A percentile compares a stretch with the other conserved stretches of the same genome.
phyloP scores from a whole-genome alignment of 2,888 invertebrate species.

The Tachina grossa region DNA sequence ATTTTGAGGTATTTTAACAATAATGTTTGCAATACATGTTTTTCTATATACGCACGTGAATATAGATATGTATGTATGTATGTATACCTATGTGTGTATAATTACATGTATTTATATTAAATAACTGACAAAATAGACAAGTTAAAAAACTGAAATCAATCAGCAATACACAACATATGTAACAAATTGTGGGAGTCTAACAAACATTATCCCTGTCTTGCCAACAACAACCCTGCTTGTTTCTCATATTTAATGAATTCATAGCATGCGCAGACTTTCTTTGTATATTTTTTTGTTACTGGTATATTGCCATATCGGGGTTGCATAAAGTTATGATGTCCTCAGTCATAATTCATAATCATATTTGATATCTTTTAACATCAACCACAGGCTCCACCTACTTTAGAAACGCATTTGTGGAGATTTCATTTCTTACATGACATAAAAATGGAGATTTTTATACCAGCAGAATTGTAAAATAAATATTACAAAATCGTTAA shows the following conservation, averaged over 20 bases:
- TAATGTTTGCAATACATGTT: slow-evolving; percentile 75
- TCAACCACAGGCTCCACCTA: slow-evolving; percentile 65
- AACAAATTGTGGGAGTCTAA: slow-evolving; percentile 23
- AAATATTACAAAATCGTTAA: too few relatives aligned
- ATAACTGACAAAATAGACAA: slow-evolving; percentile 29
- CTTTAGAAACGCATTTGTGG: background rate
- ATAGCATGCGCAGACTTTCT: slow-evolving; percentile 66
- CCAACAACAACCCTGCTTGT: background rate
- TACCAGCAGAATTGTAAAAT: too few relatives aligned
- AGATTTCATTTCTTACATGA: background rate
- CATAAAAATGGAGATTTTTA: background rate
- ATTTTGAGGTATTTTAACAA: slow-evolving; percentile 78
- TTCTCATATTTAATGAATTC: slow-evolving; percentile 16
- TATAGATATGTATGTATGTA: background rate
- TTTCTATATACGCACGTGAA: background rate
- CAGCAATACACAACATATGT: slow-evolving; percentile 28
- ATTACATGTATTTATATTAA: slow-evolving; percentile 35
- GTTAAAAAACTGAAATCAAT: slow-evolving; percentile 49
- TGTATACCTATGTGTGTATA: too few relatives aligned
- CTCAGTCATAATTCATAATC: slow-evolving; percentile 69
- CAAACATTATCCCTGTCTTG: background rate
- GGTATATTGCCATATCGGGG: slow-evolving; percentile 44
- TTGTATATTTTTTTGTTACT: slow-evolving; percentile 1
- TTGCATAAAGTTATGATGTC: slow-evolving; percentile 63
- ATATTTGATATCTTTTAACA: slow-evolving; percentile 51